Base-by-base conservation (phyloP, 2,888 invertebrate genomes). In the Tipula lateralis region DNA sequence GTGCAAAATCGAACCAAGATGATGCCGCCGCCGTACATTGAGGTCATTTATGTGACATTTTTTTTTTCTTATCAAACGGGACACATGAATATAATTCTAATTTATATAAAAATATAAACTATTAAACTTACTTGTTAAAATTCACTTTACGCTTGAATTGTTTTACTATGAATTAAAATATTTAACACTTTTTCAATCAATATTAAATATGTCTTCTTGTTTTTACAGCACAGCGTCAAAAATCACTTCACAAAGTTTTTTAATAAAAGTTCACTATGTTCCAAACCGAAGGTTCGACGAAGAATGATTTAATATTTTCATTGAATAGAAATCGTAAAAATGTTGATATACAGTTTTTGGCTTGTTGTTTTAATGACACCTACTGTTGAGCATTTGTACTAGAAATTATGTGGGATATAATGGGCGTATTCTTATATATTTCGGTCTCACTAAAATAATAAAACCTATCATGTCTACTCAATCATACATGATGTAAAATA, bases 1-100 rank as follows among this genome's bases (percentile, higher is more conserved):
- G 66, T 66, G 66, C 66, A 66, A 66, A 66, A 66, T 66, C 66
- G 19, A 66, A 66, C n/a, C 66, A 66, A 24, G 66, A 66, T 66
- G 44, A n/a, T 16, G 44, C 44, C 44, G 16, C 44, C 44, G 24
- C 66, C 66, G 24, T n/a, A 66, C 66, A 66, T 66, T 66, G 66
- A 66, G 66, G 66, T 66, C 66, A 66, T 66, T 32, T 66, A 66
- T 4, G 44, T 5, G 7, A 66, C 66, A 39, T 3, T 39, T 9
- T 66, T 66, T 66, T 19, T 24, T 3, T 24, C 19, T 66, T 12
- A 66, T 19, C 66, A 66, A 24, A 9, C 12, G 7, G 7, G n/a
- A 9, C 9, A 12, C 66, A 24, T 50, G 19, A 19, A 50, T 50
- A 39, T 39, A 32, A 34, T 34, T 34, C 1, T 7, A 34, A 9